Evolutionary conservation across 2,797 vertebrate species (phyloP), one percentile per base, ranked within the genome.

Genomic region (Lacerta bilineata): DNA sequence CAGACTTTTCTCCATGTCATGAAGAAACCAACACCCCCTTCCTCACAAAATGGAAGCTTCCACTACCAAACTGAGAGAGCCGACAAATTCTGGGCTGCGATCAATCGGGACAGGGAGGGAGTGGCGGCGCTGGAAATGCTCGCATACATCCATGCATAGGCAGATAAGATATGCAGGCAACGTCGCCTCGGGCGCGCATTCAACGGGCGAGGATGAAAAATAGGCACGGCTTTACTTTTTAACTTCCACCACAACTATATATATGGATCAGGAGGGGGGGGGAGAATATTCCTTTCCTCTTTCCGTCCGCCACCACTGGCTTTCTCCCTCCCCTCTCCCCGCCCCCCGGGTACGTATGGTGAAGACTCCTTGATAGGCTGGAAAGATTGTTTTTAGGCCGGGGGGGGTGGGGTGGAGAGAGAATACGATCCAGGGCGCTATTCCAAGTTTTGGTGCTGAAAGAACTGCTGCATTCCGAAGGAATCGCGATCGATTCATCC

Each of bases 21-120:
- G 95, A 95, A 96, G 95, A 93, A 97, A 96, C 95, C 97, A 95
- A 97, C 97, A 97, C 98, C 97, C 97, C 98, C 96, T 97, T 96
- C 94, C 95, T 95, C 97, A 98, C 98, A 98, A 98, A 98, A 99
- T 99, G 98, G 99, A 99, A 98, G 98, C 98, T 98, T 98, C 98
- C 99, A 98, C 98, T 97, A 98, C 97, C 96, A 97, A 98, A 98
- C 89, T 97, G 97, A 97, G 95, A 95, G 96, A 94, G 93, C 95
- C 90, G 94, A 95, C 93, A 84, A 95, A 96, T 95, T 95, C 93
- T 84, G 92, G 55, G 95, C 93, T 93, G 93, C 95, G 91, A 95
- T 93, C 91, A 94, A 95, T 90, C 68, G 92, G 72, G 91, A 87
- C 87, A 83, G 69, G 41, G 27, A 68, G 46, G 69, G 33, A 79